Conservation (phyloP, 2,888 invertebrate species). For the Strigamia transsilvanica region DNA sequence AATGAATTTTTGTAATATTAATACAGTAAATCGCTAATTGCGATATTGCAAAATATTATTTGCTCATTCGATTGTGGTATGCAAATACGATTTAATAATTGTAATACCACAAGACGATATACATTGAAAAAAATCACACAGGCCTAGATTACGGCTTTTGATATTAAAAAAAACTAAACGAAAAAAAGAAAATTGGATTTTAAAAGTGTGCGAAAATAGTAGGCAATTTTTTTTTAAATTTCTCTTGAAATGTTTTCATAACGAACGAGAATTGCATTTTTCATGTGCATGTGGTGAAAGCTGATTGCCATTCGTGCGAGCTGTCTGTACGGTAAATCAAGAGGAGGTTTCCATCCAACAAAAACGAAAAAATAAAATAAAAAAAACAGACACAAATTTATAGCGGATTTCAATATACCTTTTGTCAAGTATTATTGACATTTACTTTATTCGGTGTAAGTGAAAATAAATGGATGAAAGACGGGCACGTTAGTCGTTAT, state of each 20-base stretch:
- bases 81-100: no score
- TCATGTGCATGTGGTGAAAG: neutral
- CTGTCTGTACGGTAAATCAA: constrained; percentile 7
- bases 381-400: neutral
- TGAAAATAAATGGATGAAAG: neutral
- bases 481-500: neutral
- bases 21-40: no score
- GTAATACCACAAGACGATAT: no score
- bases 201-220: neutral
- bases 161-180: no score
- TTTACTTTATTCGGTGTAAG: neutral
- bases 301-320: constrained; percentile 14
- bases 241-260: neutral
- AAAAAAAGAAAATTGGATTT: neutral
- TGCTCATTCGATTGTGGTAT: no score
- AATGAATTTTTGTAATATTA: no score
- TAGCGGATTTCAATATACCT: neutral
- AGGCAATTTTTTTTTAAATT: no score
- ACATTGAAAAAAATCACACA: no score
- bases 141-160: no score
- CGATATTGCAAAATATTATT: no score
- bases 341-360: neutral
- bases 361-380: neutral
- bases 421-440: constrained; percentile 39
- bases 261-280: constrained; percentile 8